These are phyloP conservation scores for Oophaga pumilio DNA, from an alignment of 2,113 vertebrate genomes.

Conservation along the genomic window DNA sequence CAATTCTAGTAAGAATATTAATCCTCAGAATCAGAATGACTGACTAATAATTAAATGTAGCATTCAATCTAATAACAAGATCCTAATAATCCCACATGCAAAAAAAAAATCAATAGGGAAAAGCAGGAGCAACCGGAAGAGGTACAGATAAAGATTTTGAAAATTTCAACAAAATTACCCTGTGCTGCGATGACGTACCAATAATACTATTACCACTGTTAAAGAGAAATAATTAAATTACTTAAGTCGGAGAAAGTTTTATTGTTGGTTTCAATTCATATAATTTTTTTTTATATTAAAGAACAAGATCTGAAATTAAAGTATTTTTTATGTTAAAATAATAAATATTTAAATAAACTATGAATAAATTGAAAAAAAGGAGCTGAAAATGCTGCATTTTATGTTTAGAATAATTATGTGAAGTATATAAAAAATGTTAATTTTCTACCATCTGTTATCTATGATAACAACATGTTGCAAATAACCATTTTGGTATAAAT, in stretches of 20 bases:
- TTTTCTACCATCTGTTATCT: not conserved
- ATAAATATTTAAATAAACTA: no score
- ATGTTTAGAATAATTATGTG: not conserved
- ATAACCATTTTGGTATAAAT: not conserved
- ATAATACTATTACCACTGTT: no score
- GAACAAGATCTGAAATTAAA: no score
- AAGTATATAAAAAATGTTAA: not conserved
- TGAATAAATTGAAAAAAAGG: no score
- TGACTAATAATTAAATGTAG: not conserved
- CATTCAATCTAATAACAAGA: not conserved
- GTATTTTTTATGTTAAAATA: no score
- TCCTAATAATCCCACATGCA: not conserved
- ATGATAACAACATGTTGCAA: not conserved
- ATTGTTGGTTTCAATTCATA: not conserved
- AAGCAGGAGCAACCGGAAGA: not conserved
- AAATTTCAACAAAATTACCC: no score
- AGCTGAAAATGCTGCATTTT: not conserved
- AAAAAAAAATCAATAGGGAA: not conserved
- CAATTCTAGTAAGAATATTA: not conserved
- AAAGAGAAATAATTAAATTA: no score
- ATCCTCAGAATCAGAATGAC: not conserved
- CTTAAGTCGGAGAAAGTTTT: no score
- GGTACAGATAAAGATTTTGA: no score
- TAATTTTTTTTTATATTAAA: not conserved
- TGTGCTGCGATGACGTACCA: not conserved